phyloP scores from a whole-genome alignment of 2,113 vertebrate genomes.

The Salvelinus fontinalis region DNA sequence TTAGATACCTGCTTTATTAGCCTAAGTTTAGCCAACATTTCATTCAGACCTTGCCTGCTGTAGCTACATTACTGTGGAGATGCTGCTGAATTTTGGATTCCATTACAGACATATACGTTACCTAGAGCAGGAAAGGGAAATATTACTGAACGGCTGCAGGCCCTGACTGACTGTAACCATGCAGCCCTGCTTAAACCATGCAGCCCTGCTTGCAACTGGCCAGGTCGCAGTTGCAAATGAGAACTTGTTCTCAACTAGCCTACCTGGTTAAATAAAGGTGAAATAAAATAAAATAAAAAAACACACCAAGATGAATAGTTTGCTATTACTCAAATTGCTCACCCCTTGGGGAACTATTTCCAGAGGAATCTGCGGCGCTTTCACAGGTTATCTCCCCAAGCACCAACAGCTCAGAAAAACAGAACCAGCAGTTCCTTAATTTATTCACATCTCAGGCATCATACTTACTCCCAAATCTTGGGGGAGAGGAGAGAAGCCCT shows the following conservation, averaged over 20 bases:
- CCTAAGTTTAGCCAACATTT: no score
- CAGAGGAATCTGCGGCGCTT: constrained; percentile 49
- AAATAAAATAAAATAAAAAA: no score
- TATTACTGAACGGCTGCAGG: constrained; percentile 40
- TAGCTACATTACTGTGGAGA: not conserved
- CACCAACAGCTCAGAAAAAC: constrained; percentile 53
- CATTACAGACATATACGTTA: constrained; percentile 17
- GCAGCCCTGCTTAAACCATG: constrained; percentile 56
- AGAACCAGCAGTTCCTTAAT: constrained; percentile 43
- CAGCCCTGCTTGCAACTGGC: no score
- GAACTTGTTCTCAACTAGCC: no score
- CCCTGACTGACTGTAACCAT: constrained; percentile 49
- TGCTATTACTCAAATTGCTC: constrained; percentile 48
- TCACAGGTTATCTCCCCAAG: constrained; percentile 62
- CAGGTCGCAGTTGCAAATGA: no score
- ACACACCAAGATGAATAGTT: constrained; percentile 67
- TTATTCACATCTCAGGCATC: constrained; percentile 65
- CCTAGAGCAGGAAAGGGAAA: constrained; percentile 37
- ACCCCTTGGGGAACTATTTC: constrained; percentile 69
- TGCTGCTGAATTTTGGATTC: not conserved
- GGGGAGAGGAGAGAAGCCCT: constrained; percentile 27
- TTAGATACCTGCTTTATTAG: no score
- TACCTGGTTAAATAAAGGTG: no score
- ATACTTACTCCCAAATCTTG: constrained; percentile 32
- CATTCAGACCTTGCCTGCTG: not conserved